phyloP scores from a whole-genome alignment of 2,113 vertebrate species.

The Symphodus melops region DNA sequence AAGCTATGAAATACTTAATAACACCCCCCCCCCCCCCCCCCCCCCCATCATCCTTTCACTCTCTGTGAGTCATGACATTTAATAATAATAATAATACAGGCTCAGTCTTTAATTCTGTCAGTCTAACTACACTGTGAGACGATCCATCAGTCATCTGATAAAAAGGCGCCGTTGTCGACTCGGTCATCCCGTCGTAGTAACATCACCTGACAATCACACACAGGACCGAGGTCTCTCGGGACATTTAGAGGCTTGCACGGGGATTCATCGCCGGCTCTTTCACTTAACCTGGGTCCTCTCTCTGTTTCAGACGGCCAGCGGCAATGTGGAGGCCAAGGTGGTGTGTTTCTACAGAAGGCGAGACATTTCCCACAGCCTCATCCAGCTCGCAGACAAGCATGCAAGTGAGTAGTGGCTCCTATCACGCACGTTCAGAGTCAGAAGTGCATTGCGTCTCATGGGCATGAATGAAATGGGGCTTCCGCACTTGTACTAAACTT shows the following conservation, averaged over 20 bases:
- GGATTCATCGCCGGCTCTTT: slow-evolving; percentile 17
- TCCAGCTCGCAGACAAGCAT: slow-evolving; percentile 98
- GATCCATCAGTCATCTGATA: slow-evolving; percentile 64
- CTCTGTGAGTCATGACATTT: slow-evolving; percentile 51
- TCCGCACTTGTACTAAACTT: too few relatives aligned
- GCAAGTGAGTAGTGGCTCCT: slow-evolving; percentile 85
- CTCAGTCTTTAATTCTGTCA: slow-evolving; percentile 43
- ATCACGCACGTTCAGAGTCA: not conserved
- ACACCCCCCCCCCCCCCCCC: slow-evolving; percentile 1
- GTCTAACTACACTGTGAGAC: slow-evolving; percentile 55
- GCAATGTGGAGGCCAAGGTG: slow-evolving; percentile 98
- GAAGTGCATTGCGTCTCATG: not conserved
- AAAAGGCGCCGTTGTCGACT: slow-evolving; percentile 22
- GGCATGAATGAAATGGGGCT: not conserved
- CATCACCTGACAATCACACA: slow-evolving; percentile 49
- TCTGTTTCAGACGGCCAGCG: slow-evolving; percentile 92
- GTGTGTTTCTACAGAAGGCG: slow-evolving; percentile 97
- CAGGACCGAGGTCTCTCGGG: slow-evolving; percentile 50
- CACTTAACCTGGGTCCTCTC: slow-evolving; percentile 31
- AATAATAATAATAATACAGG: too few relatives aligned
- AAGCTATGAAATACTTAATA: slow-evolving; percentile 8
- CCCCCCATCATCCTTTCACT: slow-evolving; percentile 26
- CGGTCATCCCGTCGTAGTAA: slow-evolving; percentile 52
- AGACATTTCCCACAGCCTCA: slow-evolving; percentile 98
- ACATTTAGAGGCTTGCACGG: slow-evolving; percentile 59